Conservation (phyloP, 2,888 invertebrate species). For the Cephus spinipes region DNA sequence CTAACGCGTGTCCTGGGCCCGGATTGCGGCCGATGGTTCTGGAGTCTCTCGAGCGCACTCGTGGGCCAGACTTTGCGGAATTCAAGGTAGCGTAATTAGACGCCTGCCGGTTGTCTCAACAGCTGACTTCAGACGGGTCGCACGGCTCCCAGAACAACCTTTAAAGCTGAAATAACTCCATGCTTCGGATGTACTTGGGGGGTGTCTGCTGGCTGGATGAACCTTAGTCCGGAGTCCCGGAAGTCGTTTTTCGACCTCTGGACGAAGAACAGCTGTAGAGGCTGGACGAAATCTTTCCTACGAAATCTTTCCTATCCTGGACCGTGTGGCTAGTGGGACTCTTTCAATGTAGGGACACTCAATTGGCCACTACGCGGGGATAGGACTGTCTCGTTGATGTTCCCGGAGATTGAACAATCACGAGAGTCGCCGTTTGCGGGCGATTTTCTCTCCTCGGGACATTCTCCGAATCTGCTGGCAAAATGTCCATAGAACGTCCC, state of each 20-base stretch:
- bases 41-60: not conserved
- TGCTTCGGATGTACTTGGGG: not conserved
- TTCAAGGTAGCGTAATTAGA: not conserved
- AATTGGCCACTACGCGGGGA: not conserved
- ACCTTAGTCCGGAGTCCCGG: not conserved
- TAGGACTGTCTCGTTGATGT: not conserved
- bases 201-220: not conserved
- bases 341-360: not conserved
- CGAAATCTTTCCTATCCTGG: not conserved
- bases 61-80: not conserved
- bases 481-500: not conserved
- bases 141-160: not conserved
- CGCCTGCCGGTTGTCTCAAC: conserved; percentile 9
- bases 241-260: not conserved
- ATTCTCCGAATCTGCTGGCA: not conserved
- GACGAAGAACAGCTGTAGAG: not conserved
- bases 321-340: not conserved
- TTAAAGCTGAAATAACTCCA: not conserved
- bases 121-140: conserved; percentile 19
- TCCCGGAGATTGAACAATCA: not conserved
- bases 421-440: not conserved
- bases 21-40: not conserved
- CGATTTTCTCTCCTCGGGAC: not conserved
- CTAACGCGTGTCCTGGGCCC: not conserved
- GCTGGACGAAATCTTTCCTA: not conserved